phyloP scores from a whole-genome alignment of 2,888 invertebrate species.

The Drosophila formosana region DNA sequence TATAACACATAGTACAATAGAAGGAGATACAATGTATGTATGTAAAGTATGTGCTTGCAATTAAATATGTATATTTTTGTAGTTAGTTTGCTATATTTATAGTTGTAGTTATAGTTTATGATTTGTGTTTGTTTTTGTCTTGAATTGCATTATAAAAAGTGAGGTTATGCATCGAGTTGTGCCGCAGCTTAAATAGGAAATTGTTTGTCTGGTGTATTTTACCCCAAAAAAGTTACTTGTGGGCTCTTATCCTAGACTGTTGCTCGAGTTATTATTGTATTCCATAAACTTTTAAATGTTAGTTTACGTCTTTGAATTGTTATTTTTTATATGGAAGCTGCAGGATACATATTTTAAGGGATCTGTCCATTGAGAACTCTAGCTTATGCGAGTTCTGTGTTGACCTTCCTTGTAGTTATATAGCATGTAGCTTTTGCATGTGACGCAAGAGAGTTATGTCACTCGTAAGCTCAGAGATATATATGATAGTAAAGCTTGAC shows the following conservation, averaged over 20 bases:
- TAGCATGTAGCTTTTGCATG: constrained; percentile 48
- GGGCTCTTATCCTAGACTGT: constrained; percentile 46
- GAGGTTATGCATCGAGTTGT: constrained; percentile 46
- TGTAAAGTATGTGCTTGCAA: constrained; percentile 5
- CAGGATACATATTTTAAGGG: constrained; percentile 45
- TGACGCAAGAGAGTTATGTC: constrained; percentile 15
- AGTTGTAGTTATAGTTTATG: constrained; percentile 44
- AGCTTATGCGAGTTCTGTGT: constrained; percentile 4
- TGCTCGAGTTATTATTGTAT: constrained; percentile 25
- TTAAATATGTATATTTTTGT: constrained; percentile 24
- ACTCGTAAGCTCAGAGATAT: constrained; percentile 51
- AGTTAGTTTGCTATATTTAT: constrained; percentile 16
- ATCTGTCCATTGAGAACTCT: constrained; percentile 4
- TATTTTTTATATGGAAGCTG: constrained; percentile 55
- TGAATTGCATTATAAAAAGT: constrained; percentile 68
- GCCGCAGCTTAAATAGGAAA: constrained; percentile 59
- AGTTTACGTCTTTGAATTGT: constrained; percentile 21
- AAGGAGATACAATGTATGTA: constrained; percentile 31
- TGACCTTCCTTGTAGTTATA: constrained; percentile 27
- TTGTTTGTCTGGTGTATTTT: constrained; percentile 20
- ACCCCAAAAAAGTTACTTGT: constrained; percentile 26
- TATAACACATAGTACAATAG: constrained; percentile 49
- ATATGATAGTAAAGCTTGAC: constrained; percentile 51
- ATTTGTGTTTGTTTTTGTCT: constrained; percentile 29
- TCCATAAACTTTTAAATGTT: constrained; percentile 25